Conservation (phyloP, 2,888 invertebrate genomes). For the Drosophila testacea region DNA sequence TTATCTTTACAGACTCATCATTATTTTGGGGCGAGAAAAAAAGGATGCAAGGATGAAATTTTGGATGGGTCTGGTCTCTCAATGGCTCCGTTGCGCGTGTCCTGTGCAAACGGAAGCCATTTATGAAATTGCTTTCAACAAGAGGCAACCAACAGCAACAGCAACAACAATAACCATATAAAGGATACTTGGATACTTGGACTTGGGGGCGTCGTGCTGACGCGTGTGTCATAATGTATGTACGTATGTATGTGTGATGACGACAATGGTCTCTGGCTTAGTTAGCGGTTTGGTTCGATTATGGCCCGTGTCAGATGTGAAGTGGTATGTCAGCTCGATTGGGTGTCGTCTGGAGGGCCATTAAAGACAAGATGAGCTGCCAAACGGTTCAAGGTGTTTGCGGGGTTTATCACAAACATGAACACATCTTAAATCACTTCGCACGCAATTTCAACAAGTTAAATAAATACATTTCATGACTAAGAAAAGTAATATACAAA, state of each 20-base stretch:
- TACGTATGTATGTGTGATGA: constrained; percentile 29
- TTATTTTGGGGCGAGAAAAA: constrained; percentile 33
- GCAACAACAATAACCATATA: constrained; percentile 24
- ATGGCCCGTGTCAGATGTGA: constrained; percentile 45
- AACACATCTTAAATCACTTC: constrained; percentile 13
- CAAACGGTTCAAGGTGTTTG: constrained; percentile 21
- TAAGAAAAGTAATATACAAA: too few relatives aligned
- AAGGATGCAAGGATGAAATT: constrained; percentile 31
- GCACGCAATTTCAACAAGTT: constrained; percentile 11
- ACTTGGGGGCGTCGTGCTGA: constrained; percentile 56
- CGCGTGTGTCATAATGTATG: constrained; percentile 46
- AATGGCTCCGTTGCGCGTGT: constrained; percentile 44
- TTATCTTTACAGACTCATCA: constrained; percentile 14
- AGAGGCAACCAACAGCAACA: constrained; percentile 28
- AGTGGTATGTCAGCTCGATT: constrained; percentile 37
- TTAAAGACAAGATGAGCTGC: constrained; percentile 45
- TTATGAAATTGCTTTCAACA: constrained; percentile 74
- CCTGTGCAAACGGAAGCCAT: constrained; percentile 70
- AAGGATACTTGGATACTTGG: constrained; percentile 34
- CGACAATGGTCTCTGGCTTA: constrained; percentile 30
- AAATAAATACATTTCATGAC: neutral
- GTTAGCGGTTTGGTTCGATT: constrained; percentile 43
- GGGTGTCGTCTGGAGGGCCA: constrained; percentile 37
- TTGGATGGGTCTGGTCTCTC: constrained; percentile 1
- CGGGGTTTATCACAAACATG: neutral